Base-by-base conservation (phyloP, 2,113 vertebrate genomes). In the Brachypteracias leptosomus region DNA sequence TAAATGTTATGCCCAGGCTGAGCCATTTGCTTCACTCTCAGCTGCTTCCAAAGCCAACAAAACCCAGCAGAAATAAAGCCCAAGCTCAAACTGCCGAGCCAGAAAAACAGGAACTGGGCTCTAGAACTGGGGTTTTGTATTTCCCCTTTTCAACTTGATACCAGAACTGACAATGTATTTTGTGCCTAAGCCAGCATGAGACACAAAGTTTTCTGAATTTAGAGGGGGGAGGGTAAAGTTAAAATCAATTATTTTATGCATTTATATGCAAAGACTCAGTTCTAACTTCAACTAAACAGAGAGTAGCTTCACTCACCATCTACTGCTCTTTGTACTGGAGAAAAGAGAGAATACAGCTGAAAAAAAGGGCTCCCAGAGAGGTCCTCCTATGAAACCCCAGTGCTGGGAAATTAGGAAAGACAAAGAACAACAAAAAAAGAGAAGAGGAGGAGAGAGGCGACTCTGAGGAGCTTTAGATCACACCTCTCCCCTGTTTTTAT, bases 71-170 rank as follows among this genome's bases (percentile, higher is more conserved):
- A 16, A 59, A 44, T 35, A 7, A 63, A 73, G 85, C 8, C 81
- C 1, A 4, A 90, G 82, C 90, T 49, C 67, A 58, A 88, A 79
- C 40, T 80, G 88, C 8, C 40, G 16, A 91, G 74, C 40, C 58
- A 92, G 49, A 94, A 94, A 97, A 97, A 96, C 92, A 96, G 96
- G 96, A 97, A 97, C 95, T 70, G 85, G 13, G 78, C 40, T 58
- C 26, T 38, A 66, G 46, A 74, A 35, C 13, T 79, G 77, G 89
- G 70, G 91, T 82, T 97, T 94, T 3, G 0, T 70, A 42, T 97
- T 95, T 96, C 96, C 95, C 89, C 54, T 95, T 95, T 29, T 54
- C 44, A 85, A 85, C n/a, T 5, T 35, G 89, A 93, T 85, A 96
- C 74, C 94, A 95, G 91, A 95, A 89, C 68, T 75, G 74, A 72